These are phyloP conservation scores for Sorex fumeus DNA, from an alignment of 2,113 vertebrate genomes.

Conservation along the genomic window DNA sequence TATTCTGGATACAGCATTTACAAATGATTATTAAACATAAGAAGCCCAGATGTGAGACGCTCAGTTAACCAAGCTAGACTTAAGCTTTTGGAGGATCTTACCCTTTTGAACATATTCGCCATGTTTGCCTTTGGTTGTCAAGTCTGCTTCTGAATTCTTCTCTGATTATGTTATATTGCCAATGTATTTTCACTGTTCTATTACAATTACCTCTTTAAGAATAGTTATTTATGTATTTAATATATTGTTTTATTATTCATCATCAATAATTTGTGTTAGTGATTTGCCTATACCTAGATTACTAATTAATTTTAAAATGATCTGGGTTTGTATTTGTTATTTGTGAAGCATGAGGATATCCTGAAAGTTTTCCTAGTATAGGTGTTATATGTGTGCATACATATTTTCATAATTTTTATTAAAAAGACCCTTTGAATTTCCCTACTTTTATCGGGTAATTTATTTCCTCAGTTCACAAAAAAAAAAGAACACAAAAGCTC, in stretches of 20 bases:
- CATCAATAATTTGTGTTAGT: neutral
- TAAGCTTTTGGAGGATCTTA: neutral
- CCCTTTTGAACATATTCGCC: neutral
- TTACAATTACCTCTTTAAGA: neutral
- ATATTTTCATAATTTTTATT: constrained; percentile 29
- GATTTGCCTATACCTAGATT: neutral
- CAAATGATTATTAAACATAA: constrained; percentile 23
- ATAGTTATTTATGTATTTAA: constrained; percentile 12
- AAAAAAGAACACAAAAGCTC: neutral
- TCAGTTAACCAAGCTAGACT: neutral
- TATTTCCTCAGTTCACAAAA: neutral
- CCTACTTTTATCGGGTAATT: neutral
- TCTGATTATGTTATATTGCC: neutral
- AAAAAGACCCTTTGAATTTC: constrained; percentile 38
- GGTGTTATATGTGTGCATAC: neutral
- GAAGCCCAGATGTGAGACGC: neutral
- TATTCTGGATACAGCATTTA: constrained; percentile 7
- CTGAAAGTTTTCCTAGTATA: neutral
- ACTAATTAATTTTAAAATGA: constrained; percentile 3
- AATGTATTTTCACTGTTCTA: neutral
- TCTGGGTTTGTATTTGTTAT: constrained; percentile 15
- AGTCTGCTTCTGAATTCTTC: neutral
- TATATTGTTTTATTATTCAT: neutral
- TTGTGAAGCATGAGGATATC: neutral
- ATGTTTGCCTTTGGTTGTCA: neutral